Percentiles rank a stretch among this genome's conserved stretches.
Conservation (phyloP, 2,113 vertebrate genomes). For the Calonectris borealis region DNA sequence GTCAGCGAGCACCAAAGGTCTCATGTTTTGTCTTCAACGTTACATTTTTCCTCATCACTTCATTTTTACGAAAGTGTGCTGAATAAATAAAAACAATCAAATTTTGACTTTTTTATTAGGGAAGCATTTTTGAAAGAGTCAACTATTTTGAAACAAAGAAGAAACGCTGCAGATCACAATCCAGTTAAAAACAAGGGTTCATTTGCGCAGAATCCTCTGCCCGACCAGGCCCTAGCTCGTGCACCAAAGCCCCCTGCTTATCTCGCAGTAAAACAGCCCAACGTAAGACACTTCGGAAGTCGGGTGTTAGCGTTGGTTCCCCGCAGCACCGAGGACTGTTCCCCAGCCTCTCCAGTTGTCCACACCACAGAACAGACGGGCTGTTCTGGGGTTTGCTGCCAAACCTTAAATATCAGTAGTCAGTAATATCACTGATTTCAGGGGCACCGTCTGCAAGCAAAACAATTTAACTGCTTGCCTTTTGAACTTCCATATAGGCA, state of each 20-base stretch:
- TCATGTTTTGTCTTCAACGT: neutral
- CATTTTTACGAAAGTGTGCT: neutral
- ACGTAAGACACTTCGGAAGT: fast-evolving
- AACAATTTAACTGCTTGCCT: neutral
- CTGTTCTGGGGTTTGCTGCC: neutral
- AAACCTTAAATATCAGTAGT: neutral
- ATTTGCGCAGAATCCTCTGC: neutral
- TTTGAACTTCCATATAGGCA: neutral
- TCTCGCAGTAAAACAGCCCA: neutral
- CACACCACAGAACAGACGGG: neutral
- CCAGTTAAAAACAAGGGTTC: fast-evolving
- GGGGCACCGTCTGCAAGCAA: neutral
- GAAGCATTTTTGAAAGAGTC: neutral
- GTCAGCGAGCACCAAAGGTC: neutral
- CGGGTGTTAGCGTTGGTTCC: too few relatives aligned
- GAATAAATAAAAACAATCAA: neutral
- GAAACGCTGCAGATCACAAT: fast-evolving
- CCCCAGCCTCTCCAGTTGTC: neutral
- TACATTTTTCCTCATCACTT: neutral
- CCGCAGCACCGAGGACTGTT: neutral
- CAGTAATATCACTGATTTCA: neutral
- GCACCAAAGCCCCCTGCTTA: neutral
- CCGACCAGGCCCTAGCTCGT: fast-evolving
- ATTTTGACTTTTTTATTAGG: neutral
- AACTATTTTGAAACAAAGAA: neutral